Base-by-base conservation (phyloP, 2,113 vertebrate species). In the Corapipo altera region DNA sequence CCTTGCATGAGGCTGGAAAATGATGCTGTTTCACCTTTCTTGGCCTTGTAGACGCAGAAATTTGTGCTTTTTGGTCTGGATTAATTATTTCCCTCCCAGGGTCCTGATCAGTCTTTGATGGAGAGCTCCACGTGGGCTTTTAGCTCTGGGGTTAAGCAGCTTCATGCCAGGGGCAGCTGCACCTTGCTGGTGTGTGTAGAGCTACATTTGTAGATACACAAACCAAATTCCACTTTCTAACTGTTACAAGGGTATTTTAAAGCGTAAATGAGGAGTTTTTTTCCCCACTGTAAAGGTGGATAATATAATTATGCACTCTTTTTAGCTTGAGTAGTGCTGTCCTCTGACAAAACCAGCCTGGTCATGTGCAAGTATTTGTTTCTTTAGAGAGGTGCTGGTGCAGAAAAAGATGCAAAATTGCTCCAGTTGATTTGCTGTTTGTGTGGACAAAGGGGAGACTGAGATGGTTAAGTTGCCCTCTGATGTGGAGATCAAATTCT, bases 1-100 rank as follows among this genome's bases (percentile, higher is more conserved):
- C 76, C 65, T 96, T 65, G 65, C 0, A 0, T 71, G 83, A 84
- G 58, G 22, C 54, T 61, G 80, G 72, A 61, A 85, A 78, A 65
- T 81, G 44, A n/a, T 57, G 52, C 76, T 77, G 32, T 22, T 78
- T 97, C 91, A 49, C 79, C 72, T 94, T 88, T 88, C 21, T 46
- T 83, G 88, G 88, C 81, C 81, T 95, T 82, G 73, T 23, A 74
- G 72, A 84, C 14, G 62, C 49, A 75, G n/a, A 78, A 84, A 62
- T 54, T 28, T 67, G 35, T 81, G 71, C 26, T 6, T 13, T 85
- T 96, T 44, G 44, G 8, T 81, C 46, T 6, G 2, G 33, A 33
- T 77, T 90, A 83, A 84, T 91, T 92, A 51, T 71, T 91, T 70
- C 22, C 5, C 41, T 78, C 57, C 75, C 79, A 57, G 61, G 32